Base-by-base conservation (phyloP, 37 sponge, comb jelly and placozoan genomes). In the Agelas oroides region DNA sequence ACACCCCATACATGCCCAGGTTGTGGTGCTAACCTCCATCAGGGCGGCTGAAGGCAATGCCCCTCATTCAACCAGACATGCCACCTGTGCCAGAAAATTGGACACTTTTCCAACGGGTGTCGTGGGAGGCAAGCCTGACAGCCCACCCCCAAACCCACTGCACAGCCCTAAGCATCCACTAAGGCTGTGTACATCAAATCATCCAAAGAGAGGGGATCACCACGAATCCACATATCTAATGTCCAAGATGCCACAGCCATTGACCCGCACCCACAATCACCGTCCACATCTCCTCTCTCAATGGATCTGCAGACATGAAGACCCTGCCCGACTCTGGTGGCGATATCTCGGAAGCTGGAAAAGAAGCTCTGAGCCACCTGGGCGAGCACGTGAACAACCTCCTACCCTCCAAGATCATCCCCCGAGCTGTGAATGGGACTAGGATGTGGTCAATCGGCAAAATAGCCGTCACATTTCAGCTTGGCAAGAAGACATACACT, bases 211-310 rank as follows among this genome's bases (percentile, higher is more conserved):
- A 46, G 46, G 46, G 46, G 46, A 8, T 66, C 35, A 36, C 30
- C 68, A 65, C 52, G 52, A 23, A 13, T 33, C 33, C 53, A 23
- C 80, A 62, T 38, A 39, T 63, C 55, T 25, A 17, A 17, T 19
- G 23, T 61, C 25, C 23, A 61, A 61, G 62, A 23, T 27, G 13
- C 3, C 23, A 61, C 62, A 5, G 25, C 25, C 23, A 60, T 24
- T 63, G 73, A 38, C 65, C 84, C 23, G 65, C 84, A 31, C 83
- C 65, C 46, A 73, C 74, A 23, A 81, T 81, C 69, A 32, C 36
- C 30, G n/a, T 81, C 35, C 71, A 69, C 37, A 68, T 70, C 37
- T 55, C 71, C 28, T 52, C 82, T 14, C 38, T 59, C 12, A 59
- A 77, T 76, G 77, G 77, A 24, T 21, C n/a, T 36, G 79, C 68